phyloP scores from a whole-genome alignment of 1,140 invertebrate genomes.

The Anoplolepis gracilipes region DNA sequence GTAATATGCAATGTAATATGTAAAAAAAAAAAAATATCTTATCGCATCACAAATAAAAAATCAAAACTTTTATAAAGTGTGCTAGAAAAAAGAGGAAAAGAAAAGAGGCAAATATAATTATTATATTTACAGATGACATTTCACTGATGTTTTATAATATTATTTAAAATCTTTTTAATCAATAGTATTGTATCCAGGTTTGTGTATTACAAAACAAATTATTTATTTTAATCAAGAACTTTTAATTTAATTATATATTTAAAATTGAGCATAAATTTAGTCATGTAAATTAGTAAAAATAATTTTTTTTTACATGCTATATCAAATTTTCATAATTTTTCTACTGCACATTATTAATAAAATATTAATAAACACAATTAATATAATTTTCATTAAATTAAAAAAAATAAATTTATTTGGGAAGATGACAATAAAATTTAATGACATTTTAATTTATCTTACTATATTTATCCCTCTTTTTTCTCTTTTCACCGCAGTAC shows the following conservation, averaged over 20 bases:
- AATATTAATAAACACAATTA: not conserved
- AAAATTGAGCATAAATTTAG: constrained; percentile 23
- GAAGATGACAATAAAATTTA: too few relatives aligned
- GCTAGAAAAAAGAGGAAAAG: not conserved
- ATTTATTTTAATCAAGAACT: constrained; percentile 8
- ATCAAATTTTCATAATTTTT: not conserved
- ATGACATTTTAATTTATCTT: too few relatives aligned
- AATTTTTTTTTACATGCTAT: not conserved
- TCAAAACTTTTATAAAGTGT: not conserved
- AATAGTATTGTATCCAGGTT: not conserved
- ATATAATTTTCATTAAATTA: not conserved
- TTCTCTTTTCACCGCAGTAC: not conserved
- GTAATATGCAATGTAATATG: not conserved
- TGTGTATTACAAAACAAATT: not conserved
- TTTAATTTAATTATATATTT: not conserved
- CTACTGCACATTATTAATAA: too few relatives aligned
- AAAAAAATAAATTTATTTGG: not conserved
- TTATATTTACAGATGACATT: not conserved
- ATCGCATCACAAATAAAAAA: not conserved
- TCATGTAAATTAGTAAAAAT: not conserved
- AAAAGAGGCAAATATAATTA: not conserved
- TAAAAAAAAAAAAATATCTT: not conserved
- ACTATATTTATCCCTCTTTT: not conserved
- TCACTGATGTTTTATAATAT: constrained; percentile 19
- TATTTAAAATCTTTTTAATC: constrained; percentile 12